These are phyloP conservation scores for Vesta saturnalis DNA, from an alignment of 2,888 invertebrate species.

Conservation along the genomic window DNA sequence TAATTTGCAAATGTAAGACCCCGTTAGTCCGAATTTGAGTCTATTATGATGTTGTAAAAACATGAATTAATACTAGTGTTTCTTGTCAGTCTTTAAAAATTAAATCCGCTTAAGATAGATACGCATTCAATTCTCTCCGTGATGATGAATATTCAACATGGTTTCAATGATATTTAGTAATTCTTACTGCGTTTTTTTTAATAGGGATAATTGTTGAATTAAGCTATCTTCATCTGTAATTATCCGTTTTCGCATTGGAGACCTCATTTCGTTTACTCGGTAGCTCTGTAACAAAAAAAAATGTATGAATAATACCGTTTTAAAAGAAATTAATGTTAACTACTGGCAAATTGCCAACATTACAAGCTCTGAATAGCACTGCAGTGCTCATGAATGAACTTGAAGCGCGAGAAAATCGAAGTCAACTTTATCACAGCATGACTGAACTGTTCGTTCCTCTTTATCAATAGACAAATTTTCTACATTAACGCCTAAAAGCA, in stretches of 20 bases:
- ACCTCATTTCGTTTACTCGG: slow-evolving; percentile 49
- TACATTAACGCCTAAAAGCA: slow-evolving; percentile 1
- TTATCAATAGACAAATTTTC: slow-evolving; percentile 33
- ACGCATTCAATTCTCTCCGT: slow-evolving; percentile 1
- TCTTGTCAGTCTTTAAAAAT: slow-evolving; percentile 44
- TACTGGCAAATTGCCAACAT: slow-evolving; percentile 41
- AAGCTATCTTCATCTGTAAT: slow-evolving; percentile 71
- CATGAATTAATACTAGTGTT: slow-evolving; percentile 41
- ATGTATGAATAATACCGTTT: slow-evolving; percentile 7
- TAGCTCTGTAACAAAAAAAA: slow-evolving; percentile 55
- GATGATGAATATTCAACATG: not conserved
- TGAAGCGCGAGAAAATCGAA: slow-evolving; percentile 49
- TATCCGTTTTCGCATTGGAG: slow-evolving; percentile 71
- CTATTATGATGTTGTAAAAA: slow-evolving; percentile 28
- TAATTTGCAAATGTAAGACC: slow-evolving; percentile 27
- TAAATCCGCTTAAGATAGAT: slow-evolving; percentile 37
- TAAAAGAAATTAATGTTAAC: slow-evolving; percentile 25
- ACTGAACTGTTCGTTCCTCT: slow-evolving; percentile 15
- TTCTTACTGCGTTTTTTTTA: slow-evolving; percentile 71
- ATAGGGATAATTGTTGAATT: slow-evolving; percentile 70
- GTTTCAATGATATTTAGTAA: slow-evolving; percentile 7
- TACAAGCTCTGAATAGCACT: slow-evolving; percentile 32
- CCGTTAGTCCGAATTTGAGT: slow-evolving; percentile 37
- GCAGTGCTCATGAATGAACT: slow-evolving; percentile 44
- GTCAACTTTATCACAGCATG: slow-evolving; percentile 19